Conservation (phyloP, 2,113 vertebrate species). For the Ardeotis arabs region DNA sequence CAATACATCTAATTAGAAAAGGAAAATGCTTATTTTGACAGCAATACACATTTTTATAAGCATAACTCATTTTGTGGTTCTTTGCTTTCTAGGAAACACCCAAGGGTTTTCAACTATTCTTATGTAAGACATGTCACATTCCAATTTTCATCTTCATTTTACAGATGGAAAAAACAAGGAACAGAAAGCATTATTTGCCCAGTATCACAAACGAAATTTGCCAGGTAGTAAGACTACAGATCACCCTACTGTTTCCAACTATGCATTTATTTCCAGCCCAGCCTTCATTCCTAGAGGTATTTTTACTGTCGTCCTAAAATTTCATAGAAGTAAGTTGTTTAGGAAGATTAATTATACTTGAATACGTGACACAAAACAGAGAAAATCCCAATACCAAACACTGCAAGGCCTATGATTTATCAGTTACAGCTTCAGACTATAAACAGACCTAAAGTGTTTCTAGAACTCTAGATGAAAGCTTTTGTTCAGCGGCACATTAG, state of each 20-base stretch:
- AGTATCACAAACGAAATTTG: not conserved
- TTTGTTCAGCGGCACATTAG: not conserved
- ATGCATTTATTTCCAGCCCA: not conserved
- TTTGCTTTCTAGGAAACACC: not conserved
- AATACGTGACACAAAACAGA: not conserved
- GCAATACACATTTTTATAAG: not conserved
- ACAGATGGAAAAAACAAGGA: not conserved
- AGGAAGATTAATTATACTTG: not conserved
- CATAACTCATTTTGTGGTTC: not conserved
- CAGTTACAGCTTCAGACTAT: not conserved
- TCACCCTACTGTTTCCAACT: not conserved
- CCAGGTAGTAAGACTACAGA: not conserved
- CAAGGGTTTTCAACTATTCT: not conserved
- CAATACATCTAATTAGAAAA: slow-evolving; percentile 85
- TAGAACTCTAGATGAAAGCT: not conserved
- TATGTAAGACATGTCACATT: not conserved
- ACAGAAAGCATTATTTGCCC: not conserved
- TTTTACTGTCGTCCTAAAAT: not conserved
- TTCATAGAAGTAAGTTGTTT: not conserved
- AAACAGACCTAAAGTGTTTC: not conserved
- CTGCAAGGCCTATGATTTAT: not conserved
- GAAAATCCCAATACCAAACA: not conserved
- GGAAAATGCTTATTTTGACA: not conserved
- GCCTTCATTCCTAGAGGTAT: not conserved
- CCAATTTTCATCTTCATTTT: not conserved